These are phyloP conservation scores for Zaprionus inermis DNA, from an alignment of 1,140 invertebrate species.

Conservation along the genomic window DNA sequence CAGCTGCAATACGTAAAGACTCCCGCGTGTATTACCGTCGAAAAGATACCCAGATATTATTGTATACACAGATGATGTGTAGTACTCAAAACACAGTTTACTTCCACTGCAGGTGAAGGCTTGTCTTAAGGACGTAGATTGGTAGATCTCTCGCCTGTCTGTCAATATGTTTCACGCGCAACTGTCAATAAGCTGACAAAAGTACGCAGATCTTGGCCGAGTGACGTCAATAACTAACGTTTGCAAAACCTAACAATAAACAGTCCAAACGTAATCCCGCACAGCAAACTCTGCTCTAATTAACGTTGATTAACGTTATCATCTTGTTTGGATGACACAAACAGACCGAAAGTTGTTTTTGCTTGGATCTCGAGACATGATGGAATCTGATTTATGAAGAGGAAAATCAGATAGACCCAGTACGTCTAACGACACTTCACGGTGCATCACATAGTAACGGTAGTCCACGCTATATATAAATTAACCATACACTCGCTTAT, in stretches of 20 bases:
- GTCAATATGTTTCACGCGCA: slow-evolving; percentile 28
- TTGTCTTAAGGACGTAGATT: slow-evolving; percentile 11
- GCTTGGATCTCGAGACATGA: slow-evolving; percentile 18
- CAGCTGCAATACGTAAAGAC: slow-evolving; percentile 2
- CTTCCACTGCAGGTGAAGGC: slow-evolving; percentile 9
- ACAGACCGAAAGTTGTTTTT: slow-evolving; percentile 15
- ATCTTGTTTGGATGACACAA: slow-evolving; percentile 28
- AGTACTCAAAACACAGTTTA: slow-evolving; percentile 6
- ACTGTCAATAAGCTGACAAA: slow-evolving; percentile 28
- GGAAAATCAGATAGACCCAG: slow-evolving; percentile 7
- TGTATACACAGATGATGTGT: slow-evolving; percentile 14
- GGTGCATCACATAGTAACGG: neutral
- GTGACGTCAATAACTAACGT: slow-evolving; percentile 47
- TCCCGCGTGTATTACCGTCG: neutral
- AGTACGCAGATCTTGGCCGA: slow-evolving; percentile 14
- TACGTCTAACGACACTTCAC: slow-evolving; percentile 18
- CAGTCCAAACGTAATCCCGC: slow-evolving; percentile 15
- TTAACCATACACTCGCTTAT: neutral
- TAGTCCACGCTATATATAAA: slow-evolving; percentile 5
- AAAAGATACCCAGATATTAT: neutral
- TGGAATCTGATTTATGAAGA: slow-evolving; percentile 29
- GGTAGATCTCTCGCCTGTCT: slow-evolving; percentile 2
- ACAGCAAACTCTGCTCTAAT: slow-evolving; percentile 28
- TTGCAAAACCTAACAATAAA: slow-evolving; percentile 16
- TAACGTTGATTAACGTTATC: slow-evolving; percentile 45